A percentile compares a stretch with the other conserved stretches of the same genome.
Evolutionary conservation across 2,113 vertebrate genomes (phyloP).

Genomic region (Cinclus mexicanus): DNA sequence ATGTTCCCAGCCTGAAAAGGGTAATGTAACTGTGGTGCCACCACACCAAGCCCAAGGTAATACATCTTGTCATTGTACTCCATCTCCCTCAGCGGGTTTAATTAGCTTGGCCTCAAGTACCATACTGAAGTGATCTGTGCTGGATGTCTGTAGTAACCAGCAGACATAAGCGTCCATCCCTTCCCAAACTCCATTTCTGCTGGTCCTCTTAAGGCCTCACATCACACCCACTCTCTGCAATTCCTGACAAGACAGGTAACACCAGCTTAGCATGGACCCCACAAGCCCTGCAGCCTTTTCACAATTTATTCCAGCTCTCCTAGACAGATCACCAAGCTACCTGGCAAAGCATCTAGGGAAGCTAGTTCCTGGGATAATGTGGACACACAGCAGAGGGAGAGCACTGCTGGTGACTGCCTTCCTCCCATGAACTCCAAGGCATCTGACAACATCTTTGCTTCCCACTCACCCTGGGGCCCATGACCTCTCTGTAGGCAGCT

Average conservation of each 20-base stretch:
- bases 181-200: neutral
- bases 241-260: neutral
- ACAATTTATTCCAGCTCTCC: neutral
- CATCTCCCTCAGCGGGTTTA: neutral
- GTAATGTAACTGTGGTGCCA: neutral
- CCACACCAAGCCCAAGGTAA: neutral
- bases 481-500: neutral
- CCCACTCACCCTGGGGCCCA: accelerated
- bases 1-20: neutral
- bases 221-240: neutral
- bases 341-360: neutral
- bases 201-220: neutral
- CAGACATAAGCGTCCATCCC: neutral
- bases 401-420: neutral
- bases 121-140: neutral
- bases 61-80: neutral
- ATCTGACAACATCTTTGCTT: accelerated
- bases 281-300: neutral
- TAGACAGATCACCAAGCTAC: neutral
- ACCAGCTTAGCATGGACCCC: neutral
- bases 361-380: neutral
- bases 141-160: neutral
- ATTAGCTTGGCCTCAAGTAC: neutral
- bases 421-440: neutral
- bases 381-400: neutral